A percentile compares a stretch with the other conserved stretches of the same genome.
phyloP scores from a whole-genome alignment of 2,797 vertebrate species.

The Cossypha caffra region DNA sequence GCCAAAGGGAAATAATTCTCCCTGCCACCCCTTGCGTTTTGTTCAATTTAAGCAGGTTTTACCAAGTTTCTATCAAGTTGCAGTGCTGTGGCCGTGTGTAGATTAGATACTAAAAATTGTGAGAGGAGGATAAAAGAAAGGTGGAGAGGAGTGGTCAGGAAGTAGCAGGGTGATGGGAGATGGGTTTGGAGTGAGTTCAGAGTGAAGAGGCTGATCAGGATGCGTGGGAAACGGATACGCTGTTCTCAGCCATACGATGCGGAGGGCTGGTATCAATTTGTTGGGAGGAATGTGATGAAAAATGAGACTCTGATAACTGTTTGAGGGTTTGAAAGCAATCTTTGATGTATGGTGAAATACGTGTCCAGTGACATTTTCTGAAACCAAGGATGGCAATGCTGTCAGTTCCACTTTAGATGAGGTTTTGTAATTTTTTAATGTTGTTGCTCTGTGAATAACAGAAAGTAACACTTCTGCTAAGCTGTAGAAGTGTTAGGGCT shows the following conservation, averaged over 20 bases:
- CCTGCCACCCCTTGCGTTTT: not conserved
- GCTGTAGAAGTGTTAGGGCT: not conserved
- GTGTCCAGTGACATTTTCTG: not conserved
- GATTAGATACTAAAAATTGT: not conserved
- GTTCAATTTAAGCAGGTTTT: not conserved
- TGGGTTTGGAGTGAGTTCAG: slow-evolving; percentile 18
- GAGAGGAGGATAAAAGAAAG: not conserved
- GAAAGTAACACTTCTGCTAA: not conserved
- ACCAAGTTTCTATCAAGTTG: not conserved
- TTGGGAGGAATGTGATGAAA: not conserved
- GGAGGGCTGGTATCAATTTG: slow-evolving; percentile 33
- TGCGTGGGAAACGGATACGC: not conserved
- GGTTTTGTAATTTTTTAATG: not conserved
- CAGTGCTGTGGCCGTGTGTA: not conserved
- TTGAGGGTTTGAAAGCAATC: not conserved
- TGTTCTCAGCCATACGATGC: not conserved
- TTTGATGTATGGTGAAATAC: not conserved
- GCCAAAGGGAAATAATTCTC: not conserved
- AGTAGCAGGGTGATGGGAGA: not conserved
- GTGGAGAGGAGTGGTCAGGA: not conserved
- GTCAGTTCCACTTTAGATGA: not conserved
- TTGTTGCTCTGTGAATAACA: not conserved
- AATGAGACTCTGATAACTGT: not conserved
- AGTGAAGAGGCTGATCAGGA: not conserved
- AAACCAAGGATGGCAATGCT: not conserved